phyloP scores from a whole-genome alignment of 1,140 invertebrate genomes.

The Drosophila lacteicornis region DNA sequence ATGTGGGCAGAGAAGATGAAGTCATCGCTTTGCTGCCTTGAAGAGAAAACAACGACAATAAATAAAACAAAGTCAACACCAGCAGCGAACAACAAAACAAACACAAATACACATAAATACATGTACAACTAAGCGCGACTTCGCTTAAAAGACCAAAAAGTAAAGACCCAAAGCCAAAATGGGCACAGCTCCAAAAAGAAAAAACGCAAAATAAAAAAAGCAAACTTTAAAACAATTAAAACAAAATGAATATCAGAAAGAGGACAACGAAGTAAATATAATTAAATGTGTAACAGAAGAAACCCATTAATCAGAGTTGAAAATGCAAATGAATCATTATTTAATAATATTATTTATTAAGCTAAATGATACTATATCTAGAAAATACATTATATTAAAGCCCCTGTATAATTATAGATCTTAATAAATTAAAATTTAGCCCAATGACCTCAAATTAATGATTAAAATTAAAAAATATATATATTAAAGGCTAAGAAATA shows the following conservation, averaged over 20 bases:
- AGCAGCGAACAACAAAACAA: slow-evolving; percentile 21
- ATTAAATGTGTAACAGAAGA: slow-evolving; percentile 17
- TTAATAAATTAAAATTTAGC: too few species aligned
- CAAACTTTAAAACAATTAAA: background rate
- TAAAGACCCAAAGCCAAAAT: slow-evolving; percentile 30
- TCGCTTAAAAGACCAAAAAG: slow-evolving; percentile 36
- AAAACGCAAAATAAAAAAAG: slow-evolving; percentile 6
- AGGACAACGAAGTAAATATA: background rate
- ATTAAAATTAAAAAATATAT: too few species aligned
- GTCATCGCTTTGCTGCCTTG: slow-evolving; percentile 69
- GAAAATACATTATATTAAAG: too few species aligned
- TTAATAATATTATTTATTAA: too few species aligned
- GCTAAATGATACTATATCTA: too few species aligned
- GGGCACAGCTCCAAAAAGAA: slow-evolving; percentile 7
- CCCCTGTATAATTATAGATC: too few species aligned
- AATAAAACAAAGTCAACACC: slow-evolving; percentile 13
- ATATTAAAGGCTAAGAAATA: too few species aligned
- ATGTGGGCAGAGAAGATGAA: slow-evolving; percentile 69
- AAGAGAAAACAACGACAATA: slow-evolving; percentile 35
- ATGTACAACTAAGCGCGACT: slow-evolving; percentile 36
- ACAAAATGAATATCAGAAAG: background rate
- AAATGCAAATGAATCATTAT: background rate
- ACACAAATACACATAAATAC: slow-evolving; percentile 17
- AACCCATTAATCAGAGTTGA: background rate
- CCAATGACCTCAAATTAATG: too few species aligned